Percentiles rank a stretch among this genome's conserved stretches.
Evolutionary conservation across 2,113 vertebrate species (phyloP).

Genomic region (Percina caprodes): DNA sequence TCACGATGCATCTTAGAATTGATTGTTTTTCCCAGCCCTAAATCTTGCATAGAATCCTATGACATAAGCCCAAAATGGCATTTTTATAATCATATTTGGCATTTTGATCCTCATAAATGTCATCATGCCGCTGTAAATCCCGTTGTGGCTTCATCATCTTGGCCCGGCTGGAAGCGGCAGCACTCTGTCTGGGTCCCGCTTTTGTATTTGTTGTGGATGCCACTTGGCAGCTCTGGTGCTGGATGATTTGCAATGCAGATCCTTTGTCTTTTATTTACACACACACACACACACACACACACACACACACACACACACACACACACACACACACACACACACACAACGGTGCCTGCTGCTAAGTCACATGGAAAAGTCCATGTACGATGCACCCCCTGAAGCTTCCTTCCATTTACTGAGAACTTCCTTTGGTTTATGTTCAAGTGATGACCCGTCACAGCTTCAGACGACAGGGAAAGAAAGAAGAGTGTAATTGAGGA

Average conservation of each 20-base stretch:
- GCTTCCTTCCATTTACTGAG: constrained; percentile 50
- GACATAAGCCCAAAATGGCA: neutral
- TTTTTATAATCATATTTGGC: constrained; percentile 25
- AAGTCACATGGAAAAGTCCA: constrained; percentile 50
- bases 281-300: neutral
- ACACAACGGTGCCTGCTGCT: constrained; percentile 30
- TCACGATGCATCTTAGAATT: no score
- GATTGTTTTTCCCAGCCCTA: no score
- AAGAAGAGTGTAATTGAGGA: constrained; percentile 17
- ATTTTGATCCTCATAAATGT: constrained; percentile 22
- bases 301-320: constrained; percentile 6
- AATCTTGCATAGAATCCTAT: neutral
- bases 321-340: constrained; percentile 2
- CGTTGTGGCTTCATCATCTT: neutral
- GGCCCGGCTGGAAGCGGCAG: neutral
- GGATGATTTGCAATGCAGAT: constrained; percentile 63
- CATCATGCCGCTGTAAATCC: neutral
- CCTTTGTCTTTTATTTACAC: constrained; percentile 3
- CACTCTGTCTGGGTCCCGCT: constrained; percentile 16
- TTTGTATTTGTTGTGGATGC: constrained; percentile 36
- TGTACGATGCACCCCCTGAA: neutral
- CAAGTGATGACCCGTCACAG: constrained; percentile 33
- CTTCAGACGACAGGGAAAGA: constrained; percentile 15
- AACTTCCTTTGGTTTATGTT: constrained; percentile 39
- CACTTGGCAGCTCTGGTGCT: constrained; percentile 41